These are phyloP conservation scores for Chaetophractus vellerosus DNA, from an alignment of 2,797 vertebrate genomes.

Conservation along the genomic window DNA sequence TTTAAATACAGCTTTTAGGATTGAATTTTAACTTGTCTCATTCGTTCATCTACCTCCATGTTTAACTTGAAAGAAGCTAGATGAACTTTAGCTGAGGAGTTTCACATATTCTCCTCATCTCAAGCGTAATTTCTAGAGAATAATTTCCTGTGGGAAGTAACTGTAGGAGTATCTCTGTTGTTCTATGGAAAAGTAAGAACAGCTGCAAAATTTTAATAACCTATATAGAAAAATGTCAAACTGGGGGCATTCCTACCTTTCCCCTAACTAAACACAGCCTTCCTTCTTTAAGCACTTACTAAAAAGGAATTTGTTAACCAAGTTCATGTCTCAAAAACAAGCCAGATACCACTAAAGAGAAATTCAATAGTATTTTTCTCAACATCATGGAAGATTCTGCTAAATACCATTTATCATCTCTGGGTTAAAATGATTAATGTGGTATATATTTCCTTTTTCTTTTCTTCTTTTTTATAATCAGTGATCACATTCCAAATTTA, in stretches of 20 bases:
- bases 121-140: slow-evolving; percentile 74
- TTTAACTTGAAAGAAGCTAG: slow-evolving; percentile 67
- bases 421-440: slow-evolving; percentile 72
- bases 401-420: slow-evolving; percentile 80
- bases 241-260: slow-evolving; percentile 70
- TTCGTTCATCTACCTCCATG: slow-evolving; percentile 27
- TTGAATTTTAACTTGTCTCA: slow-evolving; percentile 74
- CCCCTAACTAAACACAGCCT: slow-evolving; percentile 73
- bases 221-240: slow-evolving; percentile 75
- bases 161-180: slow-evolving; percentile 67
- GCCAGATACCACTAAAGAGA: slow-evolving; percentile 9
- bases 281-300: slow-evolving; percentile 68
- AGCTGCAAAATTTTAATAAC: slow-evolving; percentile 80
- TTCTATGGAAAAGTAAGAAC: slow-evolving; percentile 77
- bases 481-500: slow-evolving; percentile 46
- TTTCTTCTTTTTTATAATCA: neutral
- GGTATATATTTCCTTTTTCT: slow-evolving; percentile 38
- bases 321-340: slow-evolving; percentile 55
- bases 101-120: slow-evolving; percentile 64
- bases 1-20: slow-evolving; percentile 66
- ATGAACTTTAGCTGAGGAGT: slow-evolving; percentile 71
- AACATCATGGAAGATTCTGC: slow-evolving; percentile 66
- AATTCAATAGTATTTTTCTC: slow-evolving; percentile 72
- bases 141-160: slow-evolving; percentile 84
- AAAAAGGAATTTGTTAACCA: slow-evolving; percentile 74